A percentile compares a stretch with the other conserved stretches of the same genome.
Conservation (phyloP, 2,888 invertebrate genomes). For the Pinctada fucata region DNA sequence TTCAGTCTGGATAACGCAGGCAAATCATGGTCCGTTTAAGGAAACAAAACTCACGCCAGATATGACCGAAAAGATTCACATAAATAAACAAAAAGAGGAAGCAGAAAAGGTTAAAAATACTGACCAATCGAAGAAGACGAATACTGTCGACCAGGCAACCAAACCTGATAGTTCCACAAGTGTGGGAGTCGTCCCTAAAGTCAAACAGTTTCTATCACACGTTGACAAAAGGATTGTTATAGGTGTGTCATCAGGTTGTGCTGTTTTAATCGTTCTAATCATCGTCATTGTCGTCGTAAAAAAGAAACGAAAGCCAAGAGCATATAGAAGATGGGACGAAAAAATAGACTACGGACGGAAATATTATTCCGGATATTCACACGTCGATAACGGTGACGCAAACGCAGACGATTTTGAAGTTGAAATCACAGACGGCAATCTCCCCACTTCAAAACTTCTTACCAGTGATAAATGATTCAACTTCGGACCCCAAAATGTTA, state of each 20-base stretch:
- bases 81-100: conserved; percentile 43
- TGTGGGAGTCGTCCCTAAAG: conserved; percentile 2
- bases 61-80: conserved; percentile 42
- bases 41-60: conserved; percentile 40
- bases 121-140: background rate
- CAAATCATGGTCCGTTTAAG: conserved; percentile 61
- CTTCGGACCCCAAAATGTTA: too few species aligned
- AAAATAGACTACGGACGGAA: conserved; percentile 59
- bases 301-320: conserved; percentile 39
- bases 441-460: conserved; percentile 33
- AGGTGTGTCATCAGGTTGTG: conserved; percentile 47
- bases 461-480: conserved; percentile 22
- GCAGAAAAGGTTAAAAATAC: conserved; percentile 32
- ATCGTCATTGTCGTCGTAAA: conserved; percentile 46
- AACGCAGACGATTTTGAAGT: conserved; percentile 59
- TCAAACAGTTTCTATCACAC: conserved; percentile 14
- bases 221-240: conserved; percentile 47
- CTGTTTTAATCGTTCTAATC: conserved; percentile 41
- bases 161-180: background rate
- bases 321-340: conserved; percentile 55
- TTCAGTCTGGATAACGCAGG: conserved; percentile 59
- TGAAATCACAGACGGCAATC: conserved; percentile 53
- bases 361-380: conserved; percentile 49
- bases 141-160: background rate
- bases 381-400: conserved; percentile 53